These are phyloP conservation scores for Callyntrura guangdongensis DNA, from an alignment of 2,888 invertebrate species.

Conservation along the genomic window DNA sequence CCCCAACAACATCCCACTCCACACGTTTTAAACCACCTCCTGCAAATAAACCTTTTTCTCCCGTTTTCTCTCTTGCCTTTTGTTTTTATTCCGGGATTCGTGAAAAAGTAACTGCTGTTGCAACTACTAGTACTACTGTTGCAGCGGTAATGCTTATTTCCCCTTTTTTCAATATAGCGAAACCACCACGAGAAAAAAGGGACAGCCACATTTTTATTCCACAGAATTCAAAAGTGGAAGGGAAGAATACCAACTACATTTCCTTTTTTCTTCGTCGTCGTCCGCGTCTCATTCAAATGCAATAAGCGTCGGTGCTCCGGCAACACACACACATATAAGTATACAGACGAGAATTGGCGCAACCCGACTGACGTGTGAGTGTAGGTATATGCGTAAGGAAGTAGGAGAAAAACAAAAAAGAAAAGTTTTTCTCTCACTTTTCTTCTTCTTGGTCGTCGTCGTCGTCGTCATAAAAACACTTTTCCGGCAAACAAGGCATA, in stretches of 20 bases:
- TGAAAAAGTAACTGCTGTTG: constrained; percentile 24
- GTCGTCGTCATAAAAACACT: not conserved
- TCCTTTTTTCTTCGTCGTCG: not conserved
- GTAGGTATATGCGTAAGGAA: not conserved
- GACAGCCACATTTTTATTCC: constrained; percentile 52
- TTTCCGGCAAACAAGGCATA: constrained; percentile 7
- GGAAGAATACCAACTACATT: constrained; percentile 65
- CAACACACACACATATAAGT: not conserved
- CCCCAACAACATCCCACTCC: constrained; percentile 36
- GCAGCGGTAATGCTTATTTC: not conserved
- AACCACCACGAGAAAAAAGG: not conserved
- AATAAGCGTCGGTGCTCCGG: constrained; percentile 70
- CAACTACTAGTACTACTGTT: not conserved
- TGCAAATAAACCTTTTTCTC: constrained; percentile 31
- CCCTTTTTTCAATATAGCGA: constrained; percentile 61
- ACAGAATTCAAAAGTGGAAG: constrained; percentile 44
- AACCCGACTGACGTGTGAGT: constrained; percentile 18
- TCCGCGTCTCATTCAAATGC: constrained; percentile 69
- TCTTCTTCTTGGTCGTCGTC: too few species aligned
- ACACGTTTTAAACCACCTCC: not conserved
- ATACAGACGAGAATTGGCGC: not conserved
- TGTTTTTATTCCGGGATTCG: constrained; percentile 32
- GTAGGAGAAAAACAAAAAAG: constrained; percentile 21
- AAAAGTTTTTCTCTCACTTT: constrained; percentile 5
- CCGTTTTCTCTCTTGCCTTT: constrained; percentile 27